Evolutionary conservation across 2,113 vertebrate genomes (phyloP), one percentile per base, ranked within the genome.

Genomic region (Cariama cristata): DNA sequence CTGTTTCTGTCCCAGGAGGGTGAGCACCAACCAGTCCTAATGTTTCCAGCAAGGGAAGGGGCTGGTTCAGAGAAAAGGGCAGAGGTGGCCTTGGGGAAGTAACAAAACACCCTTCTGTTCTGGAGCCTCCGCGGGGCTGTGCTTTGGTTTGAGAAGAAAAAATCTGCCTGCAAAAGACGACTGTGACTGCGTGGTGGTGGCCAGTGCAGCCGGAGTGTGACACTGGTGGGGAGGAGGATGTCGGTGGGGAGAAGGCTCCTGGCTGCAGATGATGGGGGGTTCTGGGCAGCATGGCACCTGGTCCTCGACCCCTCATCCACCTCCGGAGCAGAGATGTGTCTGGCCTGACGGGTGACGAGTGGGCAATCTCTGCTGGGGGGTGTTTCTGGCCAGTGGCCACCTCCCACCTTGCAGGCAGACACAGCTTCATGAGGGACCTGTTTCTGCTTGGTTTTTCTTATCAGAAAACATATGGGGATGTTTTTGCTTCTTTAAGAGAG

Each of bases 391-490:
- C 1, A 1, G 38, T 55, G 59, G 49, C 53, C 64, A 32, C 44
- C 11, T 86, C 66, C 16, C 4, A 2, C 47, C 44, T 47, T 77
- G 59, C 68, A 76, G 58, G 62, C 66, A 79, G 27, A 62, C 52
- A 45, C 2, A 0, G 83, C 68, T 49, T 64, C 45, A 33, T 0
- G 0, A 40, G 30, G 2, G 5, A 14, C 18, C 12, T 1, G 0
- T 30, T 77, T 81, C 49, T 77, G 35, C 49, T 69, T 27, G 45
- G 7, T 56, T 92, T 92, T 71, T 35, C 9, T 14, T 17, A 3
- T 32, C 49, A 52, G 44, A 85, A 42, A 73, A 13, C 2, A 4
- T 10, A 23, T 7, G 30, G n/a, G 20, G 9, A 21, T 16, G 4
- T 3, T 45, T 89, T 68, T 80, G 11, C 45, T 87, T 81, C 50